Evolutionary conservation across 2,888 invertebrate species (phyloP), one percentile per base, ranked within the genome.

Genomic region (Beris morrisii): DNA sequence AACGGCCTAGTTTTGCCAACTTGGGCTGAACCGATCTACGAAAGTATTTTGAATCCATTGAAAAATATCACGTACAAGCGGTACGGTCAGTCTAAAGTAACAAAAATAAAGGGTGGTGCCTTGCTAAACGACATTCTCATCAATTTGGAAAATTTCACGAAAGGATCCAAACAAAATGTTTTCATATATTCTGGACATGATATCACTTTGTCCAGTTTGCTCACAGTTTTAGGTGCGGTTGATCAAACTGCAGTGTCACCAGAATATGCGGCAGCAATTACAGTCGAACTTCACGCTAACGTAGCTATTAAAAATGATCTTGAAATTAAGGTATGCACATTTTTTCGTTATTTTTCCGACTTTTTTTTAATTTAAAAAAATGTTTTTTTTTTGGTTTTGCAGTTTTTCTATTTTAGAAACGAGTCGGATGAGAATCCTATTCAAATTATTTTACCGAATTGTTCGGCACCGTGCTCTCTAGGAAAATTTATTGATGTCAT

Each of bases 151-250:
- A 78, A 82, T 12, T 83, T 15, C 13, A 28, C 13, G 4, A n/a
- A 81, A 12, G 77, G 76, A 2, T 75, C 72, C 77, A 32, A n/a
- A 4, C 38, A 52, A 44, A 82, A 82, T 15, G 77, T 90, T 66
- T 83, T 84, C 72, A 75, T 90, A 68, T 91, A 89, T 79, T 87
- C 90, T 0, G 90, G 84, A 0, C 93, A 93, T 77, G 93, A 93
- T 77, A 82, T 89, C 6, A 91, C 89, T 0, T 78, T 93, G 15
- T 87, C 90, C 3, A 86, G 86, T 64, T 73, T 91, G 67, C 83
- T 91, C 79, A 82, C 87, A 64, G 84, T 89, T 12, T 83, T 93
- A 71, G 87, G 88, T 53, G 84, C 87, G 71, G 81, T 80, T 2
- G 83, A 86, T 55, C 79, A 83, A 61, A 69, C 71, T 28, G 71